Conservation (phyloP, 2,797 vertebrate genomes). For the Delichon dasypus region DNA sequence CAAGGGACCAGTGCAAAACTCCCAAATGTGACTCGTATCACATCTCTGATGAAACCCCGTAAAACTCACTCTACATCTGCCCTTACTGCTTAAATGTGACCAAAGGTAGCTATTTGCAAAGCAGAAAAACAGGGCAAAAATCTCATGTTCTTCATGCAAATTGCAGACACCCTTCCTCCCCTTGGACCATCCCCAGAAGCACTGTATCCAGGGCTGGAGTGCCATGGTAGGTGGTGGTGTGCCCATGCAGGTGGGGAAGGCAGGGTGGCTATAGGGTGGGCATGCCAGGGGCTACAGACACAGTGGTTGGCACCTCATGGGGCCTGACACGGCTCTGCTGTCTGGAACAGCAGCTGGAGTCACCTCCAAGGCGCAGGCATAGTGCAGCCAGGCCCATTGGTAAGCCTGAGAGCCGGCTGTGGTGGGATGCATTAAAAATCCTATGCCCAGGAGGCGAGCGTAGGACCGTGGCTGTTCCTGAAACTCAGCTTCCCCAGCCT, state of each 20-base stretch:
- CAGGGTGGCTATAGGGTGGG: not conserved
- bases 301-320: rapidly evolving
- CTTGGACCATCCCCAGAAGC: rapidly evolving
- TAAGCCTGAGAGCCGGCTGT: not conserved
- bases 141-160: not conserved
- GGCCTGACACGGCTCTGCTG: rapidly evolving
- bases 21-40: not conserved
- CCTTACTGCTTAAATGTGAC: not conserved
- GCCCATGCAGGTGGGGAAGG: not conserved
- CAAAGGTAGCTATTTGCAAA: not conserved
- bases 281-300: not conserved
- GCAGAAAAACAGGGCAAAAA: not conserved
- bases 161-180: not conserved
- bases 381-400: rapidly evolving
- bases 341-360: not conserved
- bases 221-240: rapidly evolving
- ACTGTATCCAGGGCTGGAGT: not conserved
- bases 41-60: not conserved
- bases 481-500: not conserved
- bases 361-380: not conserved
- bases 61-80: not conserved
- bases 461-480: not conserved
- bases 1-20: not conserved
- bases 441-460: rapidly evolving
- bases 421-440: not conserved